Conservation (phyloP, 2,797 vertebrate species). For the Mormyrops attenuatus region DNA sequence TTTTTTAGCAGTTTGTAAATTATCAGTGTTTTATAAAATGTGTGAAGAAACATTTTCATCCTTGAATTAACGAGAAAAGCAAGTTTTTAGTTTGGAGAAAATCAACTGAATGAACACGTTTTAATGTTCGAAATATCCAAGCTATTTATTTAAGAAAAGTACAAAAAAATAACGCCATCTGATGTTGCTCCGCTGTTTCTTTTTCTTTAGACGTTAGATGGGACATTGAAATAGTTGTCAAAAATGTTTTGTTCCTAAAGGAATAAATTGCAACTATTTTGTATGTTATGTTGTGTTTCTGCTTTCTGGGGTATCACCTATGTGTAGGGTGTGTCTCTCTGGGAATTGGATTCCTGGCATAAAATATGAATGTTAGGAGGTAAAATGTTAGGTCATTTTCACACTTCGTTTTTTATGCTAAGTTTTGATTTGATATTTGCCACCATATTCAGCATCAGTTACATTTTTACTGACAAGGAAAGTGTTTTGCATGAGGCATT, state of each 20-base stretch:
- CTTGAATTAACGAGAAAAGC: conserved; percentile 26
- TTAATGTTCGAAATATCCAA: conserved; percentile 60
- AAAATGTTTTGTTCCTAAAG: conserved; percentile 60
- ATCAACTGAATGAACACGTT: conserved; percentile 63
- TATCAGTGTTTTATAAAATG: conserved; percentile 53
- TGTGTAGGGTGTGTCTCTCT: neutral
- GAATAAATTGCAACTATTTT: conserved; percentile 70
- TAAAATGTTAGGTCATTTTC: neutral
- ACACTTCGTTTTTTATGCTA: neutral
- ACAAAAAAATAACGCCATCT: conserved; percentile 24
- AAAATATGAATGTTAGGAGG: neutral
- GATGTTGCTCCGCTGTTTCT: conserved; percentile 25
- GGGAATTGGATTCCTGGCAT: neutral
- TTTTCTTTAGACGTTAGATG: conserved; percentile 52
- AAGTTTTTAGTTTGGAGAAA: conserved; percentile 38
- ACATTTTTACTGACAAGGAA: no score
- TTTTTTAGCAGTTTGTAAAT: conserved; percentile 59
- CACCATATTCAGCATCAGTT: neutral
- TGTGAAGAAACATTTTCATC: conserved; percentile 49
- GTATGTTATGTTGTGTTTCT: conserved; percentile 48
- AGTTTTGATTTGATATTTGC: neutral
- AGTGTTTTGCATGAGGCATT: no score
- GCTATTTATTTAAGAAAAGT: conserved; percentile 38
- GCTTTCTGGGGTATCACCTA: neutral
- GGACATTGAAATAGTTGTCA: conserved; percentile 61